A percentile compares a stretch with the other conserved stretches of the same genome.
These are phyloP conservation scores for Formicarius rufipectus DNA, from an alignment of 2,113 vertebrate genomes.

Conservation along the genomic window DNA sequence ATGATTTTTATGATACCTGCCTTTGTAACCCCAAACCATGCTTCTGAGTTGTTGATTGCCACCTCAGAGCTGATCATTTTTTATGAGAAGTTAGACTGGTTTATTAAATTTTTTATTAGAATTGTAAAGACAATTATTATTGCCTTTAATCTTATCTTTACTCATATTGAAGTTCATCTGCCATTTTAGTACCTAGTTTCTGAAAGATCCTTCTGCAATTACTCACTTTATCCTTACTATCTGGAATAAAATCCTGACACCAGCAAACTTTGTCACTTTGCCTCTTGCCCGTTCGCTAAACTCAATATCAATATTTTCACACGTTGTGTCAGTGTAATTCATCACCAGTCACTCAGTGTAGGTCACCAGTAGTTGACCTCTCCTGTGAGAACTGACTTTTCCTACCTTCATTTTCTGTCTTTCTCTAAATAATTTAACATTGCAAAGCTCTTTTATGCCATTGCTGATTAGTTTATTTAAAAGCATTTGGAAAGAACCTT, in stretches of 20 bases:
- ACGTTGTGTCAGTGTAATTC: background rate
- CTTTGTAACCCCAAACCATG: background rate
- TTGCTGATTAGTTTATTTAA: background rate
- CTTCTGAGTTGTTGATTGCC: background rate
- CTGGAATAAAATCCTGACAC: background rate
- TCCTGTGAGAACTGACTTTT: background rate
- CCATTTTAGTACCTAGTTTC: background rate
- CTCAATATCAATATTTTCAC: background rate
- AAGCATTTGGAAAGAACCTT: background rate
- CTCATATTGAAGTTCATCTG: background rate
- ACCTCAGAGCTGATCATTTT: background rate
- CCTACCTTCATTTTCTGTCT: background rate
- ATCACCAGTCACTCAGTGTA: background rate
- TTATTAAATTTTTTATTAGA: constrained; percentile 18
- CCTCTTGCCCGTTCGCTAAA: background rate
- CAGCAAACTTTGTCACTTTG: background rate
- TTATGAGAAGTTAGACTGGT: background rate
- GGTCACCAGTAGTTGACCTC: background rate
- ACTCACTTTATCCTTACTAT: background rate
- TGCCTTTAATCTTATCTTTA: background rate
- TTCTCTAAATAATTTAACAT: background rate
- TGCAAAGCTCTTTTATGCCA: background rate
- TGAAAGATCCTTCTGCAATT: background rate
- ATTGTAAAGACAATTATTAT: background rate
- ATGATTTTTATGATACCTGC: background rate